phyloP scores from a whole-genome alignment of 2,797 vertebrate species.

The Delichon dasypus region DNA sequence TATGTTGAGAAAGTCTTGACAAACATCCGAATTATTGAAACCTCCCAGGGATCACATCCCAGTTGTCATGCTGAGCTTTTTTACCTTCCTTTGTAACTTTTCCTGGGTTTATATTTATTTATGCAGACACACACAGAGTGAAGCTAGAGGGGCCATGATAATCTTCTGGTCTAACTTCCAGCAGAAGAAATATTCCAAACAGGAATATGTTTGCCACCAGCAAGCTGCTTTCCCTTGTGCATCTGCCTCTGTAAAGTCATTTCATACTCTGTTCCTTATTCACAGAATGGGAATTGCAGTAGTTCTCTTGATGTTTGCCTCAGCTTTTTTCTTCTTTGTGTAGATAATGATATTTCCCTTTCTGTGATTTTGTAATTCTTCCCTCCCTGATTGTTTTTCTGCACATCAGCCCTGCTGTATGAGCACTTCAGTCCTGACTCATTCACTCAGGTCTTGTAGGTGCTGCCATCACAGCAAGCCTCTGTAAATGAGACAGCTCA shows the following conservation, averaged over 20 bases:
- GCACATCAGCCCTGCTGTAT: accelerated
- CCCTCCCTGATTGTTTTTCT: neutral
- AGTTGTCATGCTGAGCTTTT: neutral
- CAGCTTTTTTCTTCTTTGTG: neutral
- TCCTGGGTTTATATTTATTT: neutral
- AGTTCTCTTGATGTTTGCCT: neutral
- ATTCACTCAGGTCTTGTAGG: neutral
- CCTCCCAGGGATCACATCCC: neutral
- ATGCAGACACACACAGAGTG: neutral
- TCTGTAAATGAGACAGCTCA: neutral
- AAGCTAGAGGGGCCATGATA: neutral
- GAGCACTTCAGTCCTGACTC: neutral
- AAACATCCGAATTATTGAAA: neutral
- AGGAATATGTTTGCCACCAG: neutral
- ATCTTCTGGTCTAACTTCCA: neutral
- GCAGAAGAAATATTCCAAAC: neutral
- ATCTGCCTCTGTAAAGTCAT: neutral
- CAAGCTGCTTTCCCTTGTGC: neutral
- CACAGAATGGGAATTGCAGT: neutral
- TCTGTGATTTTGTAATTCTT: neutral
- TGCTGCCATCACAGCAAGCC: neutral
- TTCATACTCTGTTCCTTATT: neutral
- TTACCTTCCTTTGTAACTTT: neutral
- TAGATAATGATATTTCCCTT: neutral
- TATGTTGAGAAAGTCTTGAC: neutral